phyloP scores from a whole-genome alignment of 2,797 vertebrate species.

The Parambassis ranga region DNA sequence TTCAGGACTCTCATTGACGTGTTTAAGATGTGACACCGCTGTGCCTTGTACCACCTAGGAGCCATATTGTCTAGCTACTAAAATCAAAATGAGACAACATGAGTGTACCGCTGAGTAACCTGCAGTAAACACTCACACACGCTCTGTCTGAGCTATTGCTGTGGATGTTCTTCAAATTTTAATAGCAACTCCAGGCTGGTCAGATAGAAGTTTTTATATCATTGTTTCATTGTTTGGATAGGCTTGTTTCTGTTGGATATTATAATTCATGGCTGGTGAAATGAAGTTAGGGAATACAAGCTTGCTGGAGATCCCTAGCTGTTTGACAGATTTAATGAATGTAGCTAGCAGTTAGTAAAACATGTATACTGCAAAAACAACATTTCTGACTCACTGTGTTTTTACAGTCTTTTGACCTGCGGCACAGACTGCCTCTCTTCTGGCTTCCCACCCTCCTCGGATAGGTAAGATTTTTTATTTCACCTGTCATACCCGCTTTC shows the following conservation, averaged over 20 bases:
- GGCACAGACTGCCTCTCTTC: slow-evolving; percentile 4
- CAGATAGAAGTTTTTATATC: slow-evolving; percentile 29
- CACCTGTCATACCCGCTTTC: slow-evolving; percentile 6
- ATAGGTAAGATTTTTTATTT: slow-evolving; percentile 51
- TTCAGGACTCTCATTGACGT: neutral
- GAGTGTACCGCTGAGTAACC: slow-evolving; percentile 24
- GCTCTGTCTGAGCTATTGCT: slow-evolving; percentile 10
- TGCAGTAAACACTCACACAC: slow-evolving; percentile 45
- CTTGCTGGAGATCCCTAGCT: neutral
- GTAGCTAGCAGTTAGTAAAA: neutral
- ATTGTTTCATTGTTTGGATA: slow-evolving; percentile 48
- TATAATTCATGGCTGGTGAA: slow-evolving; percentile 19
- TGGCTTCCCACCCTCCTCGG: neutral
- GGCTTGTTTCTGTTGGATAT: slow-evolving; percentile 9
- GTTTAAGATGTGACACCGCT: neutral
- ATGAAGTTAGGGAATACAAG: neutral
- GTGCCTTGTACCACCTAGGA: neutral
- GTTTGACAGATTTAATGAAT: slow-evolving; percentile 10
- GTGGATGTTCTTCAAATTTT: slow-evolving; percentile 41
- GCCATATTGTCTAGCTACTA: slow-evolving; percentile 29
- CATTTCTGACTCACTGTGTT: neutral
- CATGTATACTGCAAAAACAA: neutral
- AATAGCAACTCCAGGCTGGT: slow-evolving; percentile 33
- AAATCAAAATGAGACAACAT: slow-evolving; percentile 29
- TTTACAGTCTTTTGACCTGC: slow-evolving; percentile 42